Conservation (phyloP, 2,797 vertebrate genomes). For the Champsocephalus gunnari region DNA sequence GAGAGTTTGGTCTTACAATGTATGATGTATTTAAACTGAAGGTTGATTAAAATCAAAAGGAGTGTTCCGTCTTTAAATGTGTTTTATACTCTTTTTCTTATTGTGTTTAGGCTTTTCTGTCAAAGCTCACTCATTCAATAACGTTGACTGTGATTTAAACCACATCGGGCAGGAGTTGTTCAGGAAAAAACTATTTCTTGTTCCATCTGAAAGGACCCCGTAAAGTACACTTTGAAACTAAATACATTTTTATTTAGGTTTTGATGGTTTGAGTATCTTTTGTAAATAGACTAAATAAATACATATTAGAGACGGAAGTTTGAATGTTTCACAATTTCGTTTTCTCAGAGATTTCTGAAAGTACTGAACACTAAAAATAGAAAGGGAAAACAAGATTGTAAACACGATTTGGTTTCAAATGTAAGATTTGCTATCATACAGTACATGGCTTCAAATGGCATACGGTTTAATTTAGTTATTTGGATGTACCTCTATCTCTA, state of each 20-base stretch:
- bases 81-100: conserved; percentile 9
- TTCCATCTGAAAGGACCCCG: conserved; percentile 8
- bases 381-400: background rate
- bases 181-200: background rate
- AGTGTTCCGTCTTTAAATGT: conserved; percentile 23
- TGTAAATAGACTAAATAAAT: background rate
- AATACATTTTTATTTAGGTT: conserved; percentile 9
- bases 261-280: background rate
- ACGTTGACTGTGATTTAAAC: conserved; percentile 5
- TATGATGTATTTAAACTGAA: conserved; percentile 28
- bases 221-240: conserved; percentile 11
- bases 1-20: conserved; percentile 20
- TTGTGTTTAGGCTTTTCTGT: background rate
- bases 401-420: background rate
- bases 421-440: background rate
- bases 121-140: conserved; percentile 13
- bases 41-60: conserved; percentile 43
- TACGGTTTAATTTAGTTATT: background rate
- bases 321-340: too few relatives aligned
- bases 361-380: background rate
- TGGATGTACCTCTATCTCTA: background rate
- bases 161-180: background rate
- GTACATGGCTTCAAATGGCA: background rate
- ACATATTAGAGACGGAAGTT: too few relatives aligned
- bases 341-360: too few relatives aligned